Evolutionary conservation across 2,113 vertebrate genomes (phyloP).

Genomic region (Danio rerio): DNA sequence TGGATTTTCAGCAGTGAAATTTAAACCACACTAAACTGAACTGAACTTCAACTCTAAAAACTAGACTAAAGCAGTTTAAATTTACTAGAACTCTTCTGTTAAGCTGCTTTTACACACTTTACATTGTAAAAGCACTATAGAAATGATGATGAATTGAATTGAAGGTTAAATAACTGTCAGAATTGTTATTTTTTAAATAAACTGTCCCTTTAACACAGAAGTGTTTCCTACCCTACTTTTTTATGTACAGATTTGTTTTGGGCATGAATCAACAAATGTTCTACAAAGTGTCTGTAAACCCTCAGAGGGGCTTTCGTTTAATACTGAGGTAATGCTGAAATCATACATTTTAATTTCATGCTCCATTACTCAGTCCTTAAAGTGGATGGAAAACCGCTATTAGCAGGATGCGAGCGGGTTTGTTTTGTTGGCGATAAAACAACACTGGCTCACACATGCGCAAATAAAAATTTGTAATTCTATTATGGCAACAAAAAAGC

Average conservation of each 20-base stretch:
- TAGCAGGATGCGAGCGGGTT: slow-evolving; percentile 12
- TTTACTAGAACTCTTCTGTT: too few relatives aligned
- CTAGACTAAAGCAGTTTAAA: too few relatives aligned
- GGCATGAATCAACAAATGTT: slow-evolving; percentile 40
- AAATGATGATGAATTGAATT: too few relatives aligned
- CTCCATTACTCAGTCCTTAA: slow-evolving; percentile 26
- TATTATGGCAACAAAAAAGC: not conserved
- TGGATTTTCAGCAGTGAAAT: too few relatives aligned
- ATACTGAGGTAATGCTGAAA: slow-evolving; percentile 53
- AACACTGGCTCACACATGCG: slow-evolving; percentile 32
- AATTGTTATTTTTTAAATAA: not conserved
- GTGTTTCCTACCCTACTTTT: slow-evolving; percentile 22
- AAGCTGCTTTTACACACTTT: too few relatives aligned
- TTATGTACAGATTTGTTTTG: slow-evolving; percentile 48
- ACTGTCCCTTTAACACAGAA: slow-evolving; percentile 6
- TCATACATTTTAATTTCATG: slow-evolving; percentile 45
- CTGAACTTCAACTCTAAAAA: too few relatives aligned
- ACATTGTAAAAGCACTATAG: too few relatives aligned
- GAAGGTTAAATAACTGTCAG: not conserved
- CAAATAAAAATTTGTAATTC: slow-evolving; percentile 16
- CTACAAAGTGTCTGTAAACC: slow-evolving; percentile 31
- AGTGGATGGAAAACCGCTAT: slow-evolving; percentile 13
- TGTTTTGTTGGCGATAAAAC: slow-evolving; percentile 30
- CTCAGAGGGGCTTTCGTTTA: slow-evolving; percentile 9
- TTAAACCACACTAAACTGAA: too few relatives aligned